A percentile compares a stretch with the other conserved stretches of the same genome.
Conservation (phyloP, 2,888 invertebrate species). For the Sussaba pulchella region DNA sequence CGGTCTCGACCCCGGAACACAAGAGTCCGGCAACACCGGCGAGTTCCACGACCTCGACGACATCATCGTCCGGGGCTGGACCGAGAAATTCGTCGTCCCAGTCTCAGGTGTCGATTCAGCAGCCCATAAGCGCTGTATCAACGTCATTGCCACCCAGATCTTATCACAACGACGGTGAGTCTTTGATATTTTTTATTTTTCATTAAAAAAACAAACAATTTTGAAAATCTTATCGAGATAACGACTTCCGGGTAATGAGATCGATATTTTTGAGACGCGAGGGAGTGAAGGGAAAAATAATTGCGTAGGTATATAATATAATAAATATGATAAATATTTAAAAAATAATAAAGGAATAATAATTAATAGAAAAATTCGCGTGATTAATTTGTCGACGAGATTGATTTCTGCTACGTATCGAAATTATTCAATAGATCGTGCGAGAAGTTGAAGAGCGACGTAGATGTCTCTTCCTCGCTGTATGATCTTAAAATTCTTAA, state of each 20-base stretch:
- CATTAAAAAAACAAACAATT: too few relatives aligned
- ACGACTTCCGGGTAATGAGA: too few relatives aligned
- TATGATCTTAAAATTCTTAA: too few relatives aligned
- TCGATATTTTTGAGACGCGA: too few relatives aligned
- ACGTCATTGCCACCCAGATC: slow-evolving; percentile 75
- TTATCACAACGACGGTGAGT: slow-evolving; percentile 83
- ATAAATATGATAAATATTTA: too few relatives aligned
- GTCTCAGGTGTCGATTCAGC: slow-evolving; percentile 64
- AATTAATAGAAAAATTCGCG: too few relatives aligned
- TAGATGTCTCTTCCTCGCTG: too few relatives aligned
- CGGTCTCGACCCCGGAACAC: slow-evolving; percentile 72
- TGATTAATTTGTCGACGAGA: background rate
- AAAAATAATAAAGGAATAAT: too few relatives aligned
- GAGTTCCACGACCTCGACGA: slow-evolving; percentile 80
- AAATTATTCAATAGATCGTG: too few relatives aligned
- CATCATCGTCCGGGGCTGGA: slow-evolving; percentile 70
- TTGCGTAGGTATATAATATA: too few relatives aligned
- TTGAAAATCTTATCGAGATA: too few relatives aligned
- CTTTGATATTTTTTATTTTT: background rate
- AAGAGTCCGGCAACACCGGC: slow-evolving; percentile 78
- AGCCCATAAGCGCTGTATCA: slow-evolving; percentile 67
- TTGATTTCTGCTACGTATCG: background rate
- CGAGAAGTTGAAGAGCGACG: background rate
- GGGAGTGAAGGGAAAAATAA: too few relatives aligned
- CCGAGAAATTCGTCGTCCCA: slow-evolving; percentile 61